Conservation (phyloP, 1,140 invertebrate genomes). For the Adoxophyes honmai region DNA sequence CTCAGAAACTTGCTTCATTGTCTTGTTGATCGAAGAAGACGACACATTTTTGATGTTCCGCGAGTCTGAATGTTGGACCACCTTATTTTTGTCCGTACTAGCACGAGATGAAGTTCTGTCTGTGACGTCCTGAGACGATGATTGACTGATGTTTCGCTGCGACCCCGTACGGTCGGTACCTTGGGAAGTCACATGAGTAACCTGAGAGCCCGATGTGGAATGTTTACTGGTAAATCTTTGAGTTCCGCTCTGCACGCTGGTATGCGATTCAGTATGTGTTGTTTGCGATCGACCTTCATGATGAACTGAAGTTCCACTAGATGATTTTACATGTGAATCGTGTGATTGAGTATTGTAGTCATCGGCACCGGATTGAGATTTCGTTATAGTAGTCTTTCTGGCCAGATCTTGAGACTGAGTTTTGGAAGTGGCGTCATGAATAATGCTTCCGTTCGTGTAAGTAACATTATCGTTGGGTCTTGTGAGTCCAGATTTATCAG, state of each 20-base stretch:
- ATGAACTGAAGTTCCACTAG: background rate
- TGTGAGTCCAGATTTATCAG: slow-evolving; percentile 75
- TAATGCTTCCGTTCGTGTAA: slow-evolving; percentile 77
- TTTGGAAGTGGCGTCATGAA: slow-evolving; percentile 22
- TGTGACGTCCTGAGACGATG: slow-evolving; percentile 22
- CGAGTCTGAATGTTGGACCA: slow-evolving; percentile 40
- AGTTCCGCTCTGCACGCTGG: slow-evolving; percentile 23
- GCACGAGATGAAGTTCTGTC: slow-evolving; percentile 32
- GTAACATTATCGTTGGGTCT: slow-evolving; percentile 76
- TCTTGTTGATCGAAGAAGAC: slow-evolving; percentile 51
- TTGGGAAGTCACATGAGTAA: slow-evolving; percentile 31
- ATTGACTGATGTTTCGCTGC: slow-evolving; percentile 22
- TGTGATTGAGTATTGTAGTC: slow-evolving; percentile 19
- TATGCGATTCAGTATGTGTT: background rate
- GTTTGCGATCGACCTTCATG: background rate
- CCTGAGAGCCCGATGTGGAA: slow-evolving; percentile 33
- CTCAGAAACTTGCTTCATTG: slow-evolving; percentile 65
- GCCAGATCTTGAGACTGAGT: slow-evolving; percentile 45
- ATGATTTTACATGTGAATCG: background rate
- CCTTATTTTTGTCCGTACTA: slow-evolving; percentile 34
- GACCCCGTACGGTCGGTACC: slow-evolving; percentile 21
- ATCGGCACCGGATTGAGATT: slow-evolving; percentile 25
- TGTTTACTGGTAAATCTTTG: slow-evolving; percentile 40
- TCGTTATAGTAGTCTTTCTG: slow-evolving; percentile 44
- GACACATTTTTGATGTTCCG: slow-evolving; percentile 45